These are phyloP conservation scores for Pentalonia nigronervosa DNA, from an alignment of 1,140 invertebrate genomes.

Conservation along the genomic window DNA sequence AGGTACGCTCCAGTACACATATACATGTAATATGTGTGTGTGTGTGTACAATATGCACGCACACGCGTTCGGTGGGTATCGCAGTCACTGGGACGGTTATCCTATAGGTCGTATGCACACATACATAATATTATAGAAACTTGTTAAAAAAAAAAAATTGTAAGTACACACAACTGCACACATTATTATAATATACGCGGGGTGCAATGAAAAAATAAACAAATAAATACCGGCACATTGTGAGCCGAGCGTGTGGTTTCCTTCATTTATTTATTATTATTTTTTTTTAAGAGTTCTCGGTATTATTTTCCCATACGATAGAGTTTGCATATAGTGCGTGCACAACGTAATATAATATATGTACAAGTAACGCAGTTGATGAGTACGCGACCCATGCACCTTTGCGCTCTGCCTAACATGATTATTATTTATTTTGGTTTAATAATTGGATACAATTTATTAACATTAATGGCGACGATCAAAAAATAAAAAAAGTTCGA, in stretches of 20 bases:
- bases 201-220: conserved; percentile 2
- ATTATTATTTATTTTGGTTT: neutral
- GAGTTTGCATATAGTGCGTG: neutral
- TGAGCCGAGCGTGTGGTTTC: neutral
- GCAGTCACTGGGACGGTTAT: neutral
- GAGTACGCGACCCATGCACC: neutral
- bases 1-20: neutral
- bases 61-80: neutral
- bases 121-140: neutral
- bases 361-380: neutral
- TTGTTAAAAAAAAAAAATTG: neutral
- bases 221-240: neutral
- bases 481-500: neutral
- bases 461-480: neutral
- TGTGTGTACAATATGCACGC: neutral
- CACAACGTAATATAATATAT: neutral
- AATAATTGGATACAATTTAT: neutral
- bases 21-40: neutral
- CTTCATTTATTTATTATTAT: neutral
- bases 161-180: neutral
- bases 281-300: neutral
- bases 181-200: neutral
- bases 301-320: neutral
- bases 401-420: neutral
- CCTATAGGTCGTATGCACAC: neutral